phyloP scores from a whole-genome alignment of 2,113 vertebrate species.

The Ovis aries region ARS-UI_Ramb_v3.0 NC_056079.1:39662001-39662500 shows the following conservation, averaged over 20 bases:
- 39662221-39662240: background rate
- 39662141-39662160: accelerated
- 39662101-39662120: background rate
- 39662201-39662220: background rate
- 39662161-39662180: accelerated
- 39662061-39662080: background rate
- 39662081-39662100: background rate
- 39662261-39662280: background rate
- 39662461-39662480: background rate
- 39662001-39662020: background rate
- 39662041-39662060: background rate
- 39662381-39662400: background rate
- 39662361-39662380: background rate
- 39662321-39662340: background rate
- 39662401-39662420: background rate
- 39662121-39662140: accelerated
- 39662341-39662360: background rate
- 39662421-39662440: background rate
- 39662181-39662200: background rate
- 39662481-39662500: background rate
- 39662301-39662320: background rate
- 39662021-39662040: background rate
- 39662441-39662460: background rate
- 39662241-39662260: background rate
- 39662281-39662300: background rate